These are phyloP conservation scores for Catocala nupta DNA, from an alignment of 2,888 invertebrate species.

Conservation along the genomic window DNA sequence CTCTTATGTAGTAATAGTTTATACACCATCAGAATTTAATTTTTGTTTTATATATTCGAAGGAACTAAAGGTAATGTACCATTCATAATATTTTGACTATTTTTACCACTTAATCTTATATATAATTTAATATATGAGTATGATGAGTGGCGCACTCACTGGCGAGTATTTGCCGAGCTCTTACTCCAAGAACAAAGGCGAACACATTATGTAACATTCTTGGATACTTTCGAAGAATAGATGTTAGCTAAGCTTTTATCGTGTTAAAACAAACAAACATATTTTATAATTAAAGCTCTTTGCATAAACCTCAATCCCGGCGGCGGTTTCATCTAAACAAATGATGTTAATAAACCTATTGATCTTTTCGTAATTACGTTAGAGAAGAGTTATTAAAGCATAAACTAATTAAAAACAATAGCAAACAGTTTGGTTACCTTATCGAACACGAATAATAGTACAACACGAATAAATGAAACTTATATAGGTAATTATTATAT, in stretches of 20 bases:
- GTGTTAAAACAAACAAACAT: neutral
- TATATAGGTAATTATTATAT: too few relatives aligned
- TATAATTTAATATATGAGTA: too few relatives aligned
- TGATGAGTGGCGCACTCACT: neutral
- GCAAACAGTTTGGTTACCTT: too few relatives aligned
- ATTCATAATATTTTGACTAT: too few relatives aligned
- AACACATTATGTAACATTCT: neutral
- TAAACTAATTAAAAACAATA: too few relatives aligned
- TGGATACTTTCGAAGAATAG: neutral
- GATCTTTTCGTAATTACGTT: neutral
- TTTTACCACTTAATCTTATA: too few relatives aligned
- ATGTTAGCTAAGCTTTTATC: conserved; percentile 1
- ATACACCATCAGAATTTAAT: too few relatives aligned
- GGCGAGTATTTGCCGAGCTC: neutral
- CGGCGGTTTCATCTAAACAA: neutral
- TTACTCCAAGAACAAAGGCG: neutral
- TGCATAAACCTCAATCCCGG: neutral
- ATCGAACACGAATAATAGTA: too few relatives aligned
- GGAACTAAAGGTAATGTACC: too few relatives aligned
- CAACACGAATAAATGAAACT: too few relatives aligned
- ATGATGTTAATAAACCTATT: conserved; percentile 1
- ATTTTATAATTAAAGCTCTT: conserved; percentile 3
- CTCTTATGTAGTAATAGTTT: too few relatives aligned
- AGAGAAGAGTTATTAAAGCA: neutral
- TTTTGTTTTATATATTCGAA: too few relatives aligned